Conservation (phyloP, 1,140 invertebrate species). For the Lepidotrigona ventralis region DNA sequence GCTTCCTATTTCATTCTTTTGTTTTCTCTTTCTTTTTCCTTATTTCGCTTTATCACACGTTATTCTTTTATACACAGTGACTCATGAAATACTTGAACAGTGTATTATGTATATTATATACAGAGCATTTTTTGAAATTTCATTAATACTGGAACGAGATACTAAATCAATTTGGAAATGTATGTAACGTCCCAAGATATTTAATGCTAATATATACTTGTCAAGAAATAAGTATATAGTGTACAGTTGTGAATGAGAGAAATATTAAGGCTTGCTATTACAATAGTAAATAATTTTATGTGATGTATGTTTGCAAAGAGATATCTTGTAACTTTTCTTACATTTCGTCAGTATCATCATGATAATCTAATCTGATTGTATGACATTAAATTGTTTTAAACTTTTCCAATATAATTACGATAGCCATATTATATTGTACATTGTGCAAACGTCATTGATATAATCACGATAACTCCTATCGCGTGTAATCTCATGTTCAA, state of each 20-base stretch:
- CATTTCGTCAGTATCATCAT: not conserved
- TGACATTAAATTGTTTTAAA: not conserved
- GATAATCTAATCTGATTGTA: not conserved
- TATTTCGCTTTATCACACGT: not conserved
- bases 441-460: not conserved
- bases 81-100: not conserved
- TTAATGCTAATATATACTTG: not conserved
- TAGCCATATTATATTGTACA: not conserved
- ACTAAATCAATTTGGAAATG: not conserved
- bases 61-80: not conserved
- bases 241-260: not conserved
- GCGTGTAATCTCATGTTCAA: not conserved
- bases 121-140: not conserved
- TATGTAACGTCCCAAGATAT: not conserved
- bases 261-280: not conserved
- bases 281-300: not conserved
- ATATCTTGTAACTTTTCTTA: not conserved
- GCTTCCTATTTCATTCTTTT: not conserved
- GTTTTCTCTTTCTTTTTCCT: not conserved
- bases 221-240: not conserved
- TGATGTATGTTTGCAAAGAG: no score
- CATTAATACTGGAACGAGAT: not conserved
- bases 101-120: not conserved
- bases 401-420: not conserved
- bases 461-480: not conserved